Evolutionary conservation across 2,797 vertebrate species (phyloP).

Genomic region (Pteronotus mesoamericanus): DNA sequence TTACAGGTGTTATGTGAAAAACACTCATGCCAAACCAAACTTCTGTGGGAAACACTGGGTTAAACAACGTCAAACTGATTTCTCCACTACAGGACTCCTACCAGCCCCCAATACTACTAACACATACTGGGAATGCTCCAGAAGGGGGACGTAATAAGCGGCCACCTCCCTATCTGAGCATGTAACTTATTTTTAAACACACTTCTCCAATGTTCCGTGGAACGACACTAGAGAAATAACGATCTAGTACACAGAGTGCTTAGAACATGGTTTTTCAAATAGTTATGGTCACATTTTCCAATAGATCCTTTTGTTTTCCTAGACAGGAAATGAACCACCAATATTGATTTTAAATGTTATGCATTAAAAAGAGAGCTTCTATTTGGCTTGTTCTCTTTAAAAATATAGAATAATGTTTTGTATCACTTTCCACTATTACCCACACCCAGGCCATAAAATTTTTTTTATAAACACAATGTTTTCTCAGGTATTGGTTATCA

Average conservation of each 20-base stretch:
- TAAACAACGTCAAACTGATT: background rate
- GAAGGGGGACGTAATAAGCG: background rate
- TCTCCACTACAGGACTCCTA: background rate
- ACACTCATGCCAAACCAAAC: background rate
- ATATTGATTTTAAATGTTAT: background rate
- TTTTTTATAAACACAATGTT: background rate
- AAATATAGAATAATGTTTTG: background rate
- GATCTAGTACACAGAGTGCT: background rate
- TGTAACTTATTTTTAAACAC: background rate
- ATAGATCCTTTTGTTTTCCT: background rate
- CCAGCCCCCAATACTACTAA: background rate
- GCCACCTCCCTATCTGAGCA: background rate
- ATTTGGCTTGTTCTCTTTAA: background rate
- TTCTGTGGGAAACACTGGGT: background rate
- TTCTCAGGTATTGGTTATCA: background rate
- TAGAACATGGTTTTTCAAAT: constrained; percentile 32
- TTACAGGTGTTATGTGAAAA: background rate
- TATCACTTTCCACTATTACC: constrained; percentile 1
- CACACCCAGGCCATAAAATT: background rate
- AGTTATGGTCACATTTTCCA: constrained; percentile 10
- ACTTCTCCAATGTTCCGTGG: background rate
- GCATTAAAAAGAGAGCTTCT: background rate
- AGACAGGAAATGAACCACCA: background rate
- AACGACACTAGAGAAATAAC: background rate
- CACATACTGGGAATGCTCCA: background rate